Conservation (phyloP, 2,797 vertebrate genomes). For the Furcifer pardalis region DNA sequence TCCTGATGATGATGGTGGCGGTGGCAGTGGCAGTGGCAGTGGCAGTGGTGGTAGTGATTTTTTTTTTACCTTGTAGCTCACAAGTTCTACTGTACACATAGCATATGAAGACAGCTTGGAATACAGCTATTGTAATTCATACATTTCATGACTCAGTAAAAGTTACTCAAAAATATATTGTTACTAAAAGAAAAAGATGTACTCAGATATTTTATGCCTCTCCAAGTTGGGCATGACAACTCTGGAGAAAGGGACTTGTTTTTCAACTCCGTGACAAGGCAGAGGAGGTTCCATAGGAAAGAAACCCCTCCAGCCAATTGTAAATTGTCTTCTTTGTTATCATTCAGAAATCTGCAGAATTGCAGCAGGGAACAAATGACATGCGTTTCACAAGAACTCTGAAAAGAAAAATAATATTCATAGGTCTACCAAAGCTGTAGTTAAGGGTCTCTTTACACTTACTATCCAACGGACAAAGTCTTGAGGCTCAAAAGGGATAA, state of each 20-base stretch:
- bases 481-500: neutral
- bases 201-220: slow-evolving; percentile 59
- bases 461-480: slow-evolving; percentile 26
- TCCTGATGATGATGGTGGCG: too few relatives aligned
- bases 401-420: slow-evolving; percentile 52
- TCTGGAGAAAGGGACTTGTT: slow-evolving; percentile 60
- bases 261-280: slow-evolving; percentile 60
- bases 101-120: neutral
- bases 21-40: too few relatives aligned
- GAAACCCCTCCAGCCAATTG: slow-evolving; percentile 56
- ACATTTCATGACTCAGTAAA: slow-evolving; percentile 14
- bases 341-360: slow-evolving; percentile 57
- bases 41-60: too few relatives aligned
- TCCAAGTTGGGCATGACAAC: slow-evolving; percentile 25
- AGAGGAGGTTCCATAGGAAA: slow-evolving; percentile 60
- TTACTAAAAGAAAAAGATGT: slow-evolving; percentile 26
- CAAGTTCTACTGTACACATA: neutral
- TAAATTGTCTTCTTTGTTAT: slow-evolving; percentile 68
- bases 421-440: slow-evolving; percentile 48
- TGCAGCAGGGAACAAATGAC: slow-evolving; percentile 40
- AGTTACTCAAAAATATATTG: slow-evolving; percentile 44
- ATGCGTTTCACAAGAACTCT: slow-evolving; percentile 53
- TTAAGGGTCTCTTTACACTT: slow-evolving; percentile 54
- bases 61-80: neutral
- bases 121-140: neutral